A percentile compares a stretch with the other conserved stretches of the same genome.
Evolutionary conservation across 2,113 vertebrate genomes (phyloP).

Genomic region (Lophius piscatorius): DNA sequence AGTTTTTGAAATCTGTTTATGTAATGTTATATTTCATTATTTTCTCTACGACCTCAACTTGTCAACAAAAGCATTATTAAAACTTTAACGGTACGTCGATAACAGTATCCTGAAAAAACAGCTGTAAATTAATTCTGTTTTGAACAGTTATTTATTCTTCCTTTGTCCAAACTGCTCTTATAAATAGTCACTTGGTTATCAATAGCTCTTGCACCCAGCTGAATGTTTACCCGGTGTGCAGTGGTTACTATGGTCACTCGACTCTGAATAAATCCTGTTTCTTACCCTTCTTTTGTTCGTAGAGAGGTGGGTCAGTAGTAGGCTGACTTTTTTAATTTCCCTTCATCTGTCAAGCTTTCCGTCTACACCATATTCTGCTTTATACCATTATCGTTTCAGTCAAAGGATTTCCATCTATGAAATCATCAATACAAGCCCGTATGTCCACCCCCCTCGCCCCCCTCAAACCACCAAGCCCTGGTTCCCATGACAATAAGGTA

Average conservation of each 20-base stretch:
- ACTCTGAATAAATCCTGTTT: conserved; percentile 16
- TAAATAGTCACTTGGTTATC: conserved; percentile 26
- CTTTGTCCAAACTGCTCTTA: conserved; percentile 11
- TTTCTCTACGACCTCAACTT: too few species aligned
- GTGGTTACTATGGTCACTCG: conserved; percentile 39
- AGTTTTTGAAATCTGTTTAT: too few species aligned
- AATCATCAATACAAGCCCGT: conserved; percentile 13
- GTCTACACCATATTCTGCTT: neutral
- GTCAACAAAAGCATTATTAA: too few species aligned
- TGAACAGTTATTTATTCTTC: neutral
- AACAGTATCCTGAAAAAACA: too few species aligned
- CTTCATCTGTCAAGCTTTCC: conserved; percentile 11
- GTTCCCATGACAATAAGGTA: conserved; percentile 67
- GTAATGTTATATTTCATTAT: too few species aligned
- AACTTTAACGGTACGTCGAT: too few species aligned
- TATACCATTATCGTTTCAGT: neutral
- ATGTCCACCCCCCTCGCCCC: neutral
- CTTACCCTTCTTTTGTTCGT: conserved; percentile 22
- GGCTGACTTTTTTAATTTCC: conserved; percentile 2
- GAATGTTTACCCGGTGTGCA: conserved; percentile 17
- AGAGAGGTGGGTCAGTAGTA: conserved; percentile 6
- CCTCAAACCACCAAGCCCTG: neutral
- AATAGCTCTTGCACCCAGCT: conserved; percentile 21
- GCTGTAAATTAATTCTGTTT: neutral
- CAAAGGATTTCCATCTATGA: conserved; percentile 21